phyloP scores from a whole-genome alignment of 2,113 vertebrate species.

The Ptilorrhoa leucosticta region DNA sequence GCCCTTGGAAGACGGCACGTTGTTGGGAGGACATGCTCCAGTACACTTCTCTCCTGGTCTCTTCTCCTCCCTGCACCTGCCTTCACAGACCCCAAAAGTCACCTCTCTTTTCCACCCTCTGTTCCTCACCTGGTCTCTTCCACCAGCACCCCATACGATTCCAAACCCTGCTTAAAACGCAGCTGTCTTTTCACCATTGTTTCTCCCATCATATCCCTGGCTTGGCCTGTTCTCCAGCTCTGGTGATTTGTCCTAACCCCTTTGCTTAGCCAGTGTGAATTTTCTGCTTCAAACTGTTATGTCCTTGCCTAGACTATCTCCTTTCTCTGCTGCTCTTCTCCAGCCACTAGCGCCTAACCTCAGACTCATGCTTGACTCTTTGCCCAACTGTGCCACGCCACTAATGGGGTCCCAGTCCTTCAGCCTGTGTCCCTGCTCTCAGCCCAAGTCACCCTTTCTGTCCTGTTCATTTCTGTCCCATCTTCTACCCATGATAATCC shows the following conservation, averaged over 20 bases:
- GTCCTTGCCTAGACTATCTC: neutral
- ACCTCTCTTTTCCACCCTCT: neutral
- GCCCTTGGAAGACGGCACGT: neutral
- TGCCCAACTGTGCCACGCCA: neutral
- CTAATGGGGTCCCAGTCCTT: neutral
- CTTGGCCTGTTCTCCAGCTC: neutral
- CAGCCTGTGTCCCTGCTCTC: neutral
- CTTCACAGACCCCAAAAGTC: neutral
- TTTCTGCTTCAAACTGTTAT: neutral
- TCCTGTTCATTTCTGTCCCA: neutral
- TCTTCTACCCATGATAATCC: neutral
- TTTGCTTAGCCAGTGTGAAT: neutral
- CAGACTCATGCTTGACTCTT: neutral
- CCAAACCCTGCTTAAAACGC: neutral
- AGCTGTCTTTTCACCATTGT: neutral
- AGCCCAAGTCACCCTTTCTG: neutral
- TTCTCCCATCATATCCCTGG: neutral
- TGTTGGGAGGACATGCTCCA: neutral
- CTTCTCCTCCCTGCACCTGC: neutral
- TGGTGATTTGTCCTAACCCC: neutral
- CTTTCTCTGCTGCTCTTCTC: neutral
- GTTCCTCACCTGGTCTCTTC: neutral
- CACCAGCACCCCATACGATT: fast-evolving
- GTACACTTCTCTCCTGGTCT: neutral
- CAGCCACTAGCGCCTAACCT: neutral